Evolutionary conservation across 2,113 vertebrate species (phyloP).

Genomic region (Semicossyphus pulcher): DNA sequence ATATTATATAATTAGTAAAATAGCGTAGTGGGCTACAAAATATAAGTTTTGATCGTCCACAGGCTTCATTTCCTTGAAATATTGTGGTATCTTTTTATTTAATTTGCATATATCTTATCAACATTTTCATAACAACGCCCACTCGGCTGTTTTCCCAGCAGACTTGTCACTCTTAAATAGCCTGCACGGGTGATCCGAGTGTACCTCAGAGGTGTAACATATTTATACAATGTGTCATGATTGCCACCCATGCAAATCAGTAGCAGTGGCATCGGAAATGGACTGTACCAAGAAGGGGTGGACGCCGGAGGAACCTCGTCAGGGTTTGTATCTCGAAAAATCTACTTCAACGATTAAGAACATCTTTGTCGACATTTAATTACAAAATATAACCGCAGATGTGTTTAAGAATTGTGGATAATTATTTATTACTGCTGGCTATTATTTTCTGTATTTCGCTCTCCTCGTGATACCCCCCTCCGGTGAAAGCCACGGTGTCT

Average conservation of each 20-base stretch:
- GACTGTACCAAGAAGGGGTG: slow-evolving; percentile 77
- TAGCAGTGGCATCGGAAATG: slow-evolving; percentile 75
- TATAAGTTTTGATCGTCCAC: too few relatives aligned
- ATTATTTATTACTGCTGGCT: accelerated
- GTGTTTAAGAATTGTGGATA: accelerated
- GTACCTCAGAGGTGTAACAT: slow-evolving; percentile 63
- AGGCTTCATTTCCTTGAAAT: too few relatives aligned
- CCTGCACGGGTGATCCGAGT: slow-evolving; percentile 12
- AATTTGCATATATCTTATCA: not conserved
- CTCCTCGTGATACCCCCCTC: slow-evolving; percentile 19
- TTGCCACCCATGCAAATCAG: slow-evolving; percentile 68
- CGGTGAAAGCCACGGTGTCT: slow-evolving; percentile 8
- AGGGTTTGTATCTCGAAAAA: not conserved
- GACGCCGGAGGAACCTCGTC: not conserved
- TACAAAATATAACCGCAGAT: accelerated
- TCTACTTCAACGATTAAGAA: accelerated
- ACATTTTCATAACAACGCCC: not conserved
- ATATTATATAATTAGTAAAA: not conserved
- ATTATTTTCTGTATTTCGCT: too few relatives aligned
- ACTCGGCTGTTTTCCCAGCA: not conserved
- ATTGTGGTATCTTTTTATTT: not conserved
- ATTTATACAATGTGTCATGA: slow-evolving; percentile 72
- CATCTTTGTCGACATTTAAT: accelerated
- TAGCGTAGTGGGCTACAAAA: not conserved
- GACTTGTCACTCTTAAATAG: slow-evolving; percentile 6